Percentiles rank a stretch among this genome's conserved stretches.
phyloP scores from a whole-genome alignment of 1,140 invertebrate species.

The Orchestia grillus region DNA sequence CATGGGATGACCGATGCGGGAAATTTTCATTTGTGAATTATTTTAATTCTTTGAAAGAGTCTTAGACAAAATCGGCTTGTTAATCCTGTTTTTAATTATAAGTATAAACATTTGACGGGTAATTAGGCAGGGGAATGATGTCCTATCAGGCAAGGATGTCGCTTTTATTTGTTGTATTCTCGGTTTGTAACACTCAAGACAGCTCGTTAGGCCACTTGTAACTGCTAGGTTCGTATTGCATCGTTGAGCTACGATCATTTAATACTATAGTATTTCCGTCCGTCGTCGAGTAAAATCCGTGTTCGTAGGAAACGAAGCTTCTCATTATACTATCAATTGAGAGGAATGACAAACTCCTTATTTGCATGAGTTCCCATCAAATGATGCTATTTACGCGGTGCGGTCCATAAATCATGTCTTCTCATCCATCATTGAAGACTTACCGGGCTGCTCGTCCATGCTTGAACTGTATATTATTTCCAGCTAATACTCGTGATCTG shows the following conservation, averaged over 20 bases:
- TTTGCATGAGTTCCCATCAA: not conserved
- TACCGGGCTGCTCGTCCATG: not conserved
- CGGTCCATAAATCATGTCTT: slow-evolving; percentile 32
- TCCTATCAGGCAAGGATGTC: not conserved
- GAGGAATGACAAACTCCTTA: not conserved
- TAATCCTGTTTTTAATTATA: not conserved
- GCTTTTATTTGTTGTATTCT: not conserved
- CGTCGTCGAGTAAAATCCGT: not conserved
- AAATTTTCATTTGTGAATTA: not conserved
- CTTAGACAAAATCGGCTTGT: not conserved
- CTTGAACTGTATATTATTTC: not conserved
- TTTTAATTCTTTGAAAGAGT: not conserved
- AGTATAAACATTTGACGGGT: not conserved
- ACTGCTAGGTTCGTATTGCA: not conserved
- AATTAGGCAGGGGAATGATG: not conserved
- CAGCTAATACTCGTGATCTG: not conserved
- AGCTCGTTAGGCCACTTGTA: not conserved
- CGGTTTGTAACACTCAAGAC: not conserved
- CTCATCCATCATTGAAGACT: not conserved
- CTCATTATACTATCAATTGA: not conserved
- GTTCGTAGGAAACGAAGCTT: not conserved
- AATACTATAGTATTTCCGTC: not conserved
- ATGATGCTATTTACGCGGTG: not conserved
- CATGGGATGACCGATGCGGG: not conserved
- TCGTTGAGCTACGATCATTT: not conserved